These are phyloP conservation scores for Chlorodrepanis virens DNA, from an alignment of 2,113 vertebrate species.

Conservation along the genomic window DNA sequence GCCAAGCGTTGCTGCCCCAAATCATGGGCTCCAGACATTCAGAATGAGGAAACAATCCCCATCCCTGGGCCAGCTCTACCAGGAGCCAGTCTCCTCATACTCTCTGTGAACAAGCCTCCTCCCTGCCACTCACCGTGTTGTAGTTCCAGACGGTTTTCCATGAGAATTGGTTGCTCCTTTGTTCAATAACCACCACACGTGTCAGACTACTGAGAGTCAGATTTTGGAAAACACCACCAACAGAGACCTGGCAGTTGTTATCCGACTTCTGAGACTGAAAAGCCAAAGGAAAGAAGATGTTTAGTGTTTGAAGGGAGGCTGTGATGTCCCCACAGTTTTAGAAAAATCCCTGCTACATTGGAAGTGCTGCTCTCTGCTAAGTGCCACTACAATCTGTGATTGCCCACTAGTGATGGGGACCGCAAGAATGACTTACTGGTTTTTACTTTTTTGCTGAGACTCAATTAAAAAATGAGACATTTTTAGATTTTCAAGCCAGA, in stretches of 20 bases:
- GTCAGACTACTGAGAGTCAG: background rate
- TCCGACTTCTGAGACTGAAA: background rate
- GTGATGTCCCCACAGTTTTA: background rate
- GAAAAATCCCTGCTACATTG: background rate
- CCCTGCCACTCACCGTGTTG: background rate
- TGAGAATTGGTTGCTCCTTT: background rate
- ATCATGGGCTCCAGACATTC: fast-evolving
- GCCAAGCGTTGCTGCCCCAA: fast-evolving
- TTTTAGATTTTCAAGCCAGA: background rate
- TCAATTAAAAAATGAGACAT: background rate
- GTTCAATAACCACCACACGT: background rate
- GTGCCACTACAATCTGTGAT: too few species aligned
- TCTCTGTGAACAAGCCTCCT: background rate
- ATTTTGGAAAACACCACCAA: background rate
- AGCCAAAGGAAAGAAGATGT: background rate
- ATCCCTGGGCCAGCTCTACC: fast-evolving
- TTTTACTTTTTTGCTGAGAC: background rate
- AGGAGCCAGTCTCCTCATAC: background rate
- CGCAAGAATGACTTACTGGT: background rate
- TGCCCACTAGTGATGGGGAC: background rate
- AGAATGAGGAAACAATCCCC: background rate
- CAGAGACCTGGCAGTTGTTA: background rate
- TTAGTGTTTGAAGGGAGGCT: background rate
- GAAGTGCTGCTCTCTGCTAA: background rate
- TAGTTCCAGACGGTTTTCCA: constrained; percentile 63